Percentiles rank a stretch among this genome's conserved stretches.
phyloP scores from a whole-genome alignment of 2,113 vertebrate genomes.

The Ptyas mucosa region DNA sequence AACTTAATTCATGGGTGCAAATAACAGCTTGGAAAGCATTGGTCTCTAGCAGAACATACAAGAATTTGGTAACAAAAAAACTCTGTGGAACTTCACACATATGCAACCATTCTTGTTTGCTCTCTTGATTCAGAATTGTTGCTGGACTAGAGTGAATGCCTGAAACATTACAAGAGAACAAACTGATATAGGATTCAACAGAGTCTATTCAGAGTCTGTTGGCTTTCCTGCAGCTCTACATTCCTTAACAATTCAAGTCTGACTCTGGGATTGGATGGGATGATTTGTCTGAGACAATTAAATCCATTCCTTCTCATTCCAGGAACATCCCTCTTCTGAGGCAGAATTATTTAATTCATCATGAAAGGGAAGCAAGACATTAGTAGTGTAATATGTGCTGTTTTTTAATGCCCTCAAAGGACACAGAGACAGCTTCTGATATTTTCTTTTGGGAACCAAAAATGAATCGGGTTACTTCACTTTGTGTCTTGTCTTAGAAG shows the following conservation, averaged over 20 bases:
- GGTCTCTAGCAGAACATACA: background rate
- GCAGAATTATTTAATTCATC: background rate
- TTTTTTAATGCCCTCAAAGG: background rate
- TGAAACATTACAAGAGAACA: background rate
- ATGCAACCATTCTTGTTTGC: background rate
- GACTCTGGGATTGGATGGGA: background rate
- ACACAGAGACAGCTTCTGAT: background rate
- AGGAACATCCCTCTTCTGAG: background rate
- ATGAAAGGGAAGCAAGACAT: background rate
- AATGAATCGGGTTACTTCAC: background rate
- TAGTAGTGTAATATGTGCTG: background rate
- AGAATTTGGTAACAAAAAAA: background rate
- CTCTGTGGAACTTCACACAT: background rate
- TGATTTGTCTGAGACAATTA: background rate
- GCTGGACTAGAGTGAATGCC: no score
- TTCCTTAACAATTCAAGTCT: background rate
- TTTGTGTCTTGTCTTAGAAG: background rate
- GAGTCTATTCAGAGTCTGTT: background rate
- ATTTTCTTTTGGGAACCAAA: background rate
- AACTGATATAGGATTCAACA: background rate
- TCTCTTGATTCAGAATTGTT: background rate
- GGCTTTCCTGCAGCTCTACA: background rate
- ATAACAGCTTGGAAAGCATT: background rate
- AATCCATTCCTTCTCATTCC: background rate
- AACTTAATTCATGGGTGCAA: background rate